These are phyloP conservation scores for Danaus melanippus DNA, from an alignment of 1,140 invertebrate genomes.

Conservation along the genomic window DNA sequence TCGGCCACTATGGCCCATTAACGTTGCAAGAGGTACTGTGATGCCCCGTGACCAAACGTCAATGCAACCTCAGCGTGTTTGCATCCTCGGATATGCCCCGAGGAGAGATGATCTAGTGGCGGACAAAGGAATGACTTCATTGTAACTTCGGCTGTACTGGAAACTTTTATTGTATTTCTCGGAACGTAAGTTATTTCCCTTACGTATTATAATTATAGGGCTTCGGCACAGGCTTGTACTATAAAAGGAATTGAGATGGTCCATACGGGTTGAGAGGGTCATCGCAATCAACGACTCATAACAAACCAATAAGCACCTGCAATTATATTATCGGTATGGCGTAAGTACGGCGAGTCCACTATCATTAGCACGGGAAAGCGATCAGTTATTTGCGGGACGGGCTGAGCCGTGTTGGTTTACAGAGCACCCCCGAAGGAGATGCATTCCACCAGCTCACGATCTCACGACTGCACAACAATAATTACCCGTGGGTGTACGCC, in stretches of 20 bases:
- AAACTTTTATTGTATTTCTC: conserved; percentile 18
- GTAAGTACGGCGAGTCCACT: conserved; percentile 33
- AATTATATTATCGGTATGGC: conserved; percentile 20
- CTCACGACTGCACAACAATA: conserved; percentile 71
- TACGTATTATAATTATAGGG: not conserved
- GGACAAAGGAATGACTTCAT: conserved; percentile 65
- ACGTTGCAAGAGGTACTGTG: conserved; percentile 38
- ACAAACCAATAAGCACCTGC: conserved; percentile 52
- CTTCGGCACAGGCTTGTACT: conserved; percentile 9
- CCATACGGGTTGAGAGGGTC: no score
- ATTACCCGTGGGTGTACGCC: conserved; percentile 70
- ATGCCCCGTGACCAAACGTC: conserved; percentile 69
- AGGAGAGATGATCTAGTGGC: conserved; percentile 29
- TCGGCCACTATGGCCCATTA: conserved; percentile 52
- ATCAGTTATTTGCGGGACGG: conserved; percentile 63
- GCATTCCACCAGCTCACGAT: conserved; percentile 68
- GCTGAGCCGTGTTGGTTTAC: conserved; percentile 57
- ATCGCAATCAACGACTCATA: not conserved
- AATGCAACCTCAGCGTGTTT: conserved; percentile 49
- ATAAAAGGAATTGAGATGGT: conserved; percentile 3
- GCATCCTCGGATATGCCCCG: conserved; percentile 34
- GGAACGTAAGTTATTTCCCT: conserved; percentile 8
- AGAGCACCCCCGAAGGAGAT: conserved; percentile 69
- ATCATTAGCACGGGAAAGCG: conserved; percentile 64
- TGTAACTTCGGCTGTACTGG: conserved; percentile 31